Base-by-base conservation (phyloP, 2,888 invertebrate genomes). In the Lasioglossum figueresi region DNA sequence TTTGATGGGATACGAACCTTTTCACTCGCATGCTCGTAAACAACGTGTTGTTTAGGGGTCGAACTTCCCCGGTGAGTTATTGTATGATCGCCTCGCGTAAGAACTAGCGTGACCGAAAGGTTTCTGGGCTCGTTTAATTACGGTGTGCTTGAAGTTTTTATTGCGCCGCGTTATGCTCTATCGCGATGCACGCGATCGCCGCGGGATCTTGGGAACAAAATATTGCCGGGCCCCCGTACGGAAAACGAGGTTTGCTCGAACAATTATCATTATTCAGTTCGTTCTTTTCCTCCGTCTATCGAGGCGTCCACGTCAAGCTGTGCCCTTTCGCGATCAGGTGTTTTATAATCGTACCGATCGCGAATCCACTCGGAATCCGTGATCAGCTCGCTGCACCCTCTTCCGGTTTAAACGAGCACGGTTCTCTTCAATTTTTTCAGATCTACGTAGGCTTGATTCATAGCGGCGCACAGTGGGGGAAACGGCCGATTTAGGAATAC, bases 101-200 rank as follows among this genome's bases (percentile, higher is more conserved):
- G 90, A 90, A 89, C 87, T 88, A 78, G 88, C 89, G 89, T 89
- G 89, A 89, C 90, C 89, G 83, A 88, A 85, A 85, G 88, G 85
- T 84, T 85, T 84, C 83, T 84, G 73, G 66, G 87, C 85, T 66
- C 85, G 85, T 86, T 89, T 90, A 90, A 89, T 89, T 88, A 85
- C 90, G 43, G 66, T 34, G 75, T 82, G 86, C 80, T 82, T 78
- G 75, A 72, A 76, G 81, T 90, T 89, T 90, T 90, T 90, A 88
- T 87, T 87, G 80, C 83, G 74, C 74, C 76, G 76, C 83, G 90
- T 88, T 90, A 84, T 80, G 76, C 78, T 89, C 82, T 81, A 76
- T 82, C 80, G 79, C 87, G 87, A 76, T 85, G 88, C 90, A 90
- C 90, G 90, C 90, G 90, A 89, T 90, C 90, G 79, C 68, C 71